phyloP scores from a whole-genome alignment of 2,888 invertebrate genomes.

The Oxystoma pomonae region DNA sequence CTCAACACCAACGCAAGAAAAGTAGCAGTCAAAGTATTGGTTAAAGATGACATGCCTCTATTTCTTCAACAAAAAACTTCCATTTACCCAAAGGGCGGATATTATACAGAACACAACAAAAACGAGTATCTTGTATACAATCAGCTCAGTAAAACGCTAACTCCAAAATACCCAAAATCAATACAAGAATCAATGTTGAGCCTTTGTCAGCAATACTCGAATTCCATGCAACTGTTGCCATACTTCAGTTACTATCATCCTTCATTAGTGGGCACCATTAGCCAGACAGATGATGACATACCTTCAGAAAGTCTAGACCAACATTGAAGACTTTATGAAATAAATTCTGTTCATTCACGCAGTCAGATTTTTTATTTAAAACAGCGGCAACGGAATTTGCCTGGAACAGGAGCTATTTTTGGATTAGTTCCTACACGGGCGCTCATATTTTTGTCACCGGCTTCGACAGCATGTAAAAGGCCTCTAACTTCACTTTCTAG shows the following conservation, averaged over 20 bases:
- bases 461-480: too few species aligned
- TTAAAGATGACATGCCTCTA: constrained; percentile 73
- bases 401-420: too few species aligned
- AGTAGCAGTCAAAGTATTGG: constrained; percentile 89
- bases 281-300: constrained; percentile 37
- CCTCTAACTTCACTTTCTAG: too few species aligned
- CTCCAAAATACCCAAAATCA: constrained; percentile 43
- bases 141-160: constrained; percentile 38
- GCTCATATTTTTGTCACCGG: too few species aligned
- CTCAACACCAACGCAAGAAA: constrained; percentile 69
- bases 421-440: too few species aligned
- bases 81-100: constrained; percentile 34
- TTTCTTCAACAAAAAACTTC: constrained; percentile 42
- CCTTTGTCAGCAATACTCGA: constrained; percentile 47
- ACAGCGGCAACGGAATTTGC: too few species aligned
- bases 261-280: constrained; percentile 33
- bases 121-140: constrained; percentile 44
- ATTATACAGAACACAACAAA: constrained; percentile 37
- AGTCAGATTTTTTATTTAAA: too few species aligned
- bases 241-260: constrained; percentile 49
- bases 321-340: constrained; percentile 20
- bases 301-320: constrained; percentile 32
- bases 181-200: constrained; percentile 47
- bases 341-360: too few species aligned
- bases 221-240: constrained; percentile 45